Conservation (phyloP, 2,113 vertebrate species). For the Melospiza georgiana region DNA sequence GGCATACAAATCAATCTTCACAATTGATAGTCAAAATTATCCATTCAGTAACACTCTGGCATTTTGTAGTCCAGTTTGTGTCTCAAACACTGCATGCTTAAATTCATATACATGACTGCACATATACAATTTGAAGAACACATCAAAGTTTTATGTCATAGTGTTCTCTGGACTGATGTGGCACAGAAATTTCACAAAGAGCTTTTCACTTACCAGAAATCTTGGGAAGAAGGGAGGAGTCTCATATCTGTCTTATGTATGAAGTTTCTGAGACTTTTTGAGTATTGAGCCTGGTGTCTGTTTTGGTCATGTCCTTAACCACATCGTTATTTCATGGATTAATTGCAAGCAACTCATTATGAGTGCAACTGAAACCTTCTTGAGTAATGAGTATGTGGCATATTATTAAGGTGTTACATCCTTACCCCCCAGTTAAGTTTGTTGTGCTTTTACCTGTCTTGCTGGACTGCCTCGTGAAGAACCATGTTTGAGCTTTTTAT, state of each 20-base stretch:
- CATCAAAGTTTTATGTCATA: fast-evolving
- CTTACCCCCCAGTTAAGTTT: neutral
- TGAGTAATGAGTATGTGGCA: neutral
- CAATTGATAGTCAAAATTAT: neutral
- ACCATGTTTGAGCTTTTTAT: neutral
- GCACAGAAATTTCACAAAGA: neutral
- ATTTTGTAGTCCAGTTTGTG: neutral
- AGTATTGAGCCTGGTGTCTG: neutral
- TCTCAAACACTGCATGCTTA: neutral
- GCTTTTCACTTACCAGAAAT: neutral
- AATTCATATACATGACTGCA: neutral
- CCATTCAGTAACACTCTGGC: neutral
- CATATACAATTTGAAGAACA: neutral
- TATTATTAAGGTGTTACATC: neutral
- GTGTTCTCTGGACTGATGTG: neutral
- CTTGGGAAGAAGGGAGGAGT: neutral
- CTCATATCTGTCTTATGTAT: neutral
- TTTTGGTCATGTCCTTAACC: neutral
- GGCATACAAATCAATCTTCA: neutral
- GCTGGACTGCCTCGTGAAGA: neutral
- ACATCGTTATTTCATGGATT: neutral
- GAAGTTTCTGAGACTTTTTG: neutral
- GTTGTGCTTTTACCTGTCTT: neutral
- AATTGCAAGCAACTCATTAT: neutral
- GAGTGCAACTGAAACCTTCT: neutral